These are phyloP conservation scores for Euproctis similis DNA, from an alignment of 2,888 invertebrate species.

Conservation along the genomic window DNA sequence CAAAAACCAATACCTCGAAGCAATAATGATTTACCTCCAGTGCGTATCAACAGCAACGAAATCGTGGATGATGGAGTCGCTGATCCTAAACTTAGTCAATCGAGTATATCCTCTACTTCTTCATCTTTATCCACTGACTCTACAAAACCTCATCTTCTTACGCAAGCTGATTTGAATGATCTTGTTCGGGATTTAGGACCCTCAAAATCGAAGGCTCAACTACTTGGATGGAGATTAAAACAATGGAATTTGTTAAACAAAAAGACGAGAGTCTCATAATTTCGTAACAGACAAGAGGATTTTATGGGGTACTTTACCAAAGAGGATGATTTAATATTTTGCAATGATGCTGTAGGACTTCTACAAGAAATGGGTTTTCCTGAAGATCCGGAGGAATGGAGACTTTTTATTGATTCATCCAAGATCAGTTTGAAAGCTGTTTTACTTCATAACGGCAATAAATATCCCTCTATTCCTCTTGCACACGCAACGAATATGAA, in stretches of 20 bases:
- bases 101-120: background rate
- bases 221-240: no score
- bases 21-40: no score
- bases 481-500: no score
- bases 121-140: background rate
- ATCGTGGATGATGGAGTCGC: no score
- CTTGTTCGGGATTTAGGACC: no score
- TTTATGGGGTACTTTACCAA: no score
- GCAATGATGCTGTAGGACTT: background rate
- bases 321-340: background rate
- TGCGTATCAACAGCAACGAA: no score
- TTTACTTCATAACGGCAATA: constrained; percentile 1
- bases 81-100: no score
- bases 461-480: no score
- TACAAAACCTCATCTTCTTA: no score
- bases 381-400: background rate
- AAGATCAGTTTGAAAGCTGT: constrained; percentile 1
- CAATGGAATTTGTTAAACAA: background rate
- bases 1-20: background rate
- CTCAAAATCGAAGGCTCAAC: no score
- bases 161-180: no score
- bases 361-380: background rate
- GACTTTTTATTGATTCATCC: background rate
- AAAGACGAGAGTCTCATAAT: background rate
- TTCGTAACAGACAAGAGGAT: background rate